Percentiles rank a stretch among this genome's conserved stretches.
Evolutionary conservation across 1,140 invertebrate species (phyloP).

Genomic region (Hestina assimilis): DNA sequence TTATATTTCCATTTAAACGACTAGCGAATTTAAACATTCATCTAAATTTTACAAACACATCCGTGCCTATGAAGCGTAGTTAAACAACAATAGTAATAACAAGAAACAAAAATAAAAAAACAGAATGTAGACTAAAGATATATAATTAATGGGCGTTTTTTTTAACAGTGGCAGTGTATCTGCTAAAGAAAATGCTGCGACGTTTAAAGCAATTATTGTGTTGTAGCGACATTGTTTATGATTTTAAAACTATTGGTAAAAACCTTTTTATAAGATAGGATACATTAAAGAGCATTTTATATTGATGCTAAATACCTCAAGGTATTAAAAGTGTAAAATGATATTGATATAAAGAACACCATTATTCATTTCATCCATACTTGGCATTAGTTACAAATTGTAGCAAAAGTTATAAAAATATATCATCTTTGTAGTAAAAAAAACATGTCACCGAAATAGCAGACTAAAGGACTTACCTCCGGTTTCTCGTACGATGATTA

Average conservation of each 20-base stretch:
- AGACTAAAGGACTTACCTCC: no score
- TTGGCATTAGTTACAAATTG: conserved; percentile 15
- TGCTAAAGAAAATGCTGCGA: conserved; percentile 19
- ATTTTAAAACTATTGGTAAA: conserved; percentile 7
- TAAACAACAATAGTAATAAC: conserved; percentile 57
- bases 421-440: conserved; percentile 19
- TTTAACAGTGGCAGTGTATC: conserved; percentile 46
- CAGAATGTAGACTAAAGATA: conserved; percentile 43
- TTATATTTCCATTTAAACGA: conserved; percentile 41
- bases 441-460: conserved; percentile 16
- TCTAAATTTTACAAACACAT: conserved; percentile 37
- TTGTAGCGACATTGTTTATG: neutral
- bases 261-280: conserved; percentile 2
- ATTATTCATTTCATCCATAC: neutral
- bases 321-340: conserved; percentile 2
- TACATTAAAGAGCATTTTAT: conserved; percentile 1
- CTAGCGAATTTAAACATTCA: conserved; percentile 58
- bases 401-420: conserved; percentile 31
- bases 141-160: conserved; percentile 34
- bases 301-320: conserved; percentile 7
- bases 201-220: conserved; percentile 16
- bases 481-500: no score
- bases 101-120: conserved; percentile 52
- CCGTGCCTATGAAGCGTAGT: conserved; percentile 50
- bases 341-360: conserved; percentile 4